phyloP scores from a whole-genome alignment of 2,797 vertebrate genomes.

The Mycteria americana region DNA sequence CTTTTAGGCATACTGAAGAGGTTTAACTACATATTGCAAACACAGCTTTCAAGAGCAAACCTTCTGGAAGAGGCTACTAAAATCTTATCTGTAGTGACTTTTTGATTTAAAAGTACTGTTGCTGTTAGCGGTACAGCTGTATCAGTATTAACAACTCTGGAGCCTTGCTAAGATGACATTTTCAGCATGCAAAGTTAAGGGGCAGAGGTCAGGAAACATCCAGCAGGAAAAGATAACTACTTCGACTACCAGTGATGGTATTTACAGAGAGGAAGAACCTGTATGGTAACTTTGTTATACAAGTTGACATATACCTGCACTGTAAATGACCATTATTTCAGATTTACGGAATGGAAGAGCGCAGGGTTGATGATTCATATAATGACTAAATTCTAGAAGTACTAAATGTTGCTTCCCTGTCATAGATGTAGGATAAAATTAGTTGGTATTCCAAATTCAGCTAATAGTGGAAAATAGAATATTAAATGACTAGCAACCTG shows the following conservation, averaged over 20 bases:
- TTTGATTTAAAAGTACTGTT: background rate
- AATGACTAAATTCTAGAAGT: background rate
- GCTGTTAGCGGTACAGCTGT: background rate
- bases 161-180: background rate
- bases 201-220: background rate
- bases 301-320: background rate
- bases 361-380: background rate
- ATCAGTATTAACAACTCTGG: background rate
- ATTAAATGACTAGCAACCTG: background rate
- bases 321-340: background rate
- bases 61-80: background rate
- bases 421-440: background rate
- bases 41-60: background rate
- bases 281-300: background rate
- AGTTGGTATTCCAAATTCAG: background rate
- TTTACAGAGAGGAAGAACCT: background rate
- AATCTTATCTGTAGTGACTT: background rate
- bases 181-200: background rate
- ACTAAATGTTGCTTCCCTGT: background rate
- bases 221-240: background rate
- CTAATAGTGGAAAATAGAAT: background rate
- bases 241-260: background rate
- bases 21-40: background rate
- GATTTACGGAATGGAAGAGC: background rate
- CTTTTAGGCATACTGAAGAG: background rate